phyloP scores from a whole-genome alignment of 2,797 vertebrate species.

The Lindbergichthys nudifrons region DNA sequence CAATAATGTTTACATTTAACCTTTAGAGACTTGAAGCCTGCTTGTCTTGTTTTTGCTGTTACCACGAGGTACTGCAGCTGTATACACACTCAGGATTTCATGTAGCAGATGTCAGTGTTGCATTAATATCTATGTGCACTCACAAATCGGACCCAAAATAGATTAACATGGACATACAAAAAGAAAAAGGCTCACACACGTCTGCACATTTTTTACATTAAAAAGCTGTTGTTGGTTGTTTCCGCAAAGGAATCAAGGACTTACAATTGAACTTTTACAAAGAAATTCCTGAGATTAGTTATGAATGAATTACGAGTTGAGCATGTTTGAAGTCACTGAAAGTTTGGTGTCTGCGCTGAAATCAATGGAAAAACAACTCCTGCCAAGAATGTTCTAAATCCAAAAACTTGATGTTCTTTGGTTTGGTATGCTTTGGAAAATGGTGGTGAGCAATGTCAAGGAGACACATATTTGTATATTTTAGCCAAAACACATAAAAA shows the following conservation, averaged over 20 bases:
- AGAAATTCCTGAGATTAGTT: not conserved
- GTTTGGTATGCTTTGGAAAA: not conserved
- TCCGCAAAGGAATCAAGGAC: not conserved
- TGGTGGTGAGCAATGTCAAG: not conserved
- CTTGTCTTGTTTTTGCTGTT: not conserved
- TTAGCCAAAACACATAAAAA: constrained; percentile 7
- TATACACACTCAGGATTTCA: not conserved
- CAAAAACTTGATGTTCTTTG: not conserved
- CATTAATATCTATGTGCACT: too few species aligned
- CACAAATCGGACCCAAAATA: too few species aligned
- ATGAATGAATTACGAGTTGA: constrained; percentile 7
- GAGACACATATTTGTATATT: not conserved
- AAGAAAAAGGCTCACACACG: not conserved
- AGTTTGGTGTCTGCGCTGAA: not conserved
- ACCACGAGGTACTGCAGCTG: not conserved
- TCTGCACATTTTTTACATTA: not conserved
- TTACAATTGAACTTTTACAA: not conserved
- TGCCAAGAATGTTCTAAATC: not conserved
- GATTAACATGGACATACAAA: too few species aligned
- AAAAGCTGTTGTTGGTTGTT: not conserved
- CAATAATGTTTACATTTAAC: not conserved
- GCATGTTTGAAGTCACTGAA: not conserved
- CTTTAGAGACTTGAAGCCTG: constrained; percentile 1
- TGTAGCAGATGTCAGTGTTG: not conserved
- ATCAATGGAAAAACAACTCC: constrained; percentile 7